phyloP scores from a whole-genome alignment of 2,113 vertebrate genomes.

The Marmota monax region DNA sequence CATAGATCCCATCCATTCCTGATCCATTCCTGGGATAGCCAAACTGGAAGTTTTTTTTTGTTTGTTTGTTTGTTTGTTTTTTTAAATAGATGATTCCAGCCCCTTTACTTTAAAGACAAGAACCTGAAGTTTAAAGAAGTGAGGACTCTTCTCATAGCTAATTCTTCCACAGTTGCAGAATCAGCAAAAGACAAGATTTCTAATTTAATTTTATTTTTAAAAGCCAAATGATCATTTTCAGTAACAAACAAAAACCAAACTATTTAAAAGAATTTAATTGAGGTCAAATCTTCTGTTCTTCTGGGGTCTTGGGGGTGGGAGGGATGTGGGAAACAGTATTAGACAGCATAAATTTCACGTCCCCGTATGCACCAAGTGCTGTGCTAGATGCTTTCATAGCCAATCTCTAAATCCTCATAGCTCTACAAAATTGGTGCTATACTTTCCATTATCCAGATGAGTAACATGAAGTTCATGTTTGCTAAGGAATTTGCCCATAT shows the following conservation, averaged over 20 bases:
- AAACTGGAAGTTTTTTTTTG: neutral
- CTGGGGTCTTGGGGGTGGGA: neutral
- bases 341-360: accelerated
- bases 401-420: neutral
- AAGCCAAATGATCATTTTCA: neutral
- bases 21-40: neutral
- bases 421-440: neutral
- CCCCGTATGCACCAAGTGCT: neutral
- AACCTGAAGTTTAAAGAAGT: neutral
- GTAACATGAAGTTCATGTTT: neutral
- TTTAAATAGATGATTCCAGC: neutral
- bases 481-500: neutral
- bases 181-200: neutral
- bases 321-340: neutral
- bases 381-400: neutral
- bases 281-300: neutral
- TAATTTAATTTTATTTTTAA: conserved; percentile 30
- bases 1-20: neutral
- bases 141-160: neutral
- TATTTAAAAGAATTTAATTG: neutral
- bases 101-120: neutral
- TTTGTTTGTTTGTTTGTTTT: too few relatives aligned
- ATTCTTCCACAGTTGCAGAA: neutral
- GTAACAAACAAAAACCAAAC: neutral
- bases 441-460: neutral